A percentile compares a stretch with the other conserved stretches of the same genome.
phyloP scores from a whole-genome alignment of 2,797 vertebrate species.

The Echeneis naucrates region DNA sequence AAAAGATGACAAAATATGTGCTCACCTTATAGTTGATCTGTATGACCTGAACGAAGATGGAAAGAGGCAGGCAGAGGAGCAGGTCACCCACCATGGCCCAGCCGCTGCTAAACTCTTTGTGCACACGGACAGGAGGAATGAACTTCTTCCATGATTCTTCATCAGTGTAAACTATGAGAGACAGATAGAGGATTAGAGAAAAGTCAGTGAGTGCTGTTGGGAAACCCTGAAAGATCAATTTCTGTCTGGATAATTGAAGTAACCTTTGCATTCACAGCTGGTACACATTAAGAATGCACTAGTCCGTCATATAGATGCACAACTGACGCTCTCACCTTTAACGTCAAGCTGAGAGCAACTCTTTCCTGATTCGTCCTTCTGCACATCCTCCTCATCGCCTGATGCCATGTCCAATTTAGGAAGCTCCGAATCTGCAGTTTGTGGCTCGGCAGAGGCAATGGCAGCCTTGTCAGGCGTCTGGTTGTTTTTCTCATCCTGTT shows the following conservation, averaged over 20 bases:
- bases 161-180: conserved; percentile 86
- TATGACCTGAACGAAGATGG: conserved; percentile 91
- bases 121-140: conserved; percentile 87
- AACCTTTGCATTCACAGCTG: neutral
- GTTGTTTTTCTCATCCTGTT: conserved; percentile 3
- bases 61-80: conserved; percentile 93
- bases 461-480: conserved; percentile 16
- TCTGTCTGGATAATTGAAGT: neutral
- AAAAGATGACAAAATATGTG: neutral
- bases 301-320: neutral
- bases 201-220: neutral
- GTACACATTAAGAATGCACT: neutral
- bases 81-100: conserved; percentile 94
- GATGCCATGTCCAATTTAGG: conserved; percentile 16
- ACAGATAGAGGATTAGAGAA: neutral
- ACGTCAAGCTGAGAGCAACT: conserved; percentile 1
- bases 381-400: conserved; percentile 51
- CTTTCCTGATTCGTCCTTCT: neutral
- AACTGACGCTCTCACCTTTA: conserved; percentile 57
- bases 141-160: conserved; percentile 90
- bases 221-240: neutral
- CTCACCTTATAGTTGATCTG: conserved; percentile 95
- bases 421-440: neutral
- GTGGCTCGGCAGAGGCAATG: neutral
- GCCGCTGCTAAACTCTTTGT: conserved; percentile 87